Evolutionary conservation across 2,888 invertebrate genomes (phyloP).

Genomic region (Frankliniella fusca): DNA sequence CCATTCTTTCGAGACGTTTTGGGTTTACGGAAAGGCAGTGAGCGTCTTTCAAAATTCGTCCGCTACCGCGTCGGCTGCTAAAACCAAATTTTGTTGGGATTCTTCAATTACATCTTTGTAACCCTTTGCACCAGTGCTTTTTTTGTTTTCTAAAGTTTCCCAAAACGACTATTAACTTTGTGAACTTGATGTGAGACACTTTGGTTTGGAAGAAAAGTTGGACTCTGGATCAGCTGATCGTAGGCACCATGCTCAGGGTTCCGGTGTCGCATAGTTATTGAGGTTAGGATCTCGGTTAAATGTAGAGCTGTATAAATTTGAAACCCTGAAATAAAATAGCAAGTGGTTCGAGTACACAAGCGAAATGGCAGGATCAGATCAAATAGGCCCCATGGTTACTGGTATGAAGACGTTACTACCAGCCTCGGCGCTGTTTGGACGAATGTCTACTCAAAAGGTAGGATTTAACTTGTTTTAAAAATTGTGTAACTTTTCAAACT

Average conservation of each 20-base stretch:
- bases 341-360: neutral
- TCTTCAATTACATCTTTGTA: neutral
- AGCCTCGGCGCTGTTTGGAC: neutral
- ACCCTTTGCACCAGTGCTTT: neutral
- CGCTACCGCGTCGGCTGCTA: neutral
- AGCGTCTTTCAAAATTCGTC: neutral
- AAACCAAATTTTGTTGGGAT: neutral
- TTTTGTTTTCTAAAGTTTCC: neutral
- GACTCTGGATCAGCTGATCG: neutral
- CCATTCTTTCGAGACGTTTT: neutral
- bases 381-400: neutral
- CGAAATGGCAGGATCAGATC: neutral
- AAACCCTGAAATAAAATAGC: neutral
- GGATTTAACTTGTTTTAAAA: slow-evolving; percentile 31
- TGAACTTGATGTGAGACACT: neutral
- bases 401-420: slow-evolving; percentile 10
- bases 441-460: slow-evolving; percentile 20
- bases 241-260: neutral
- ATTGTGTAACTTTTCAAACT: neutral
- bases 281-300: neutral
- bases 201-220: neutral
- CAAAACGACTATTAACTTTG: neutral
- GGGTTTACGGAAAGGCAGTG: neutral
- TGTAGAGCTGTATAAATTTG: neutral
- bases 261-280: neutral